Conservation (phyloP, 1,140 invertebrate species). For the Drosophila ambigua region DNA sequence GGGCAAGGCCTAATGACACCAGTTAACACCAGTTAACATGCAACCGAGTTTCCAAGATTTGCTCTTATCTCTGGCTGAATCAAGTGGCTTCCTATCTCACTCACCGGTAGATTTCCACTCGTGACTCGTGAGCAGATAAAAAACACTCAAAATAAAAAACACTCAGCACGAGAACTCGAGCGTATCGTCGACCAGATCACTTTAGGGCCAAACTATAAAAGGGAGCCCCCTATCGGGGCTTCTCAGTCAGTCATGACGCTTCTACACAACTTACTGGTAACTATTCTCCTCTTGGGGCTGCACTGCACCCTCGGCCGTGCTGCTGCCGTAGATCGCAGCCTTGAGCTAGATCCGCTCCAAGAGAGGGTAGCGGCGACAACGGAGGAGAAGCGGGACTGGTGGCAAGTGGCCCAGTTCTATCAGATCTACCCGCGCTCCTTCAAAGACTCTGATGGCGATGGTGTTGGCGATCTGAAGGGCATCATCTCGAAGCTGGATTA, state of each 20-base stretch:
- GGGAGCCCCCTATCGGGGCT: background rate
- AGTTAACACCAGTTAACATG: too few relatives aligned
- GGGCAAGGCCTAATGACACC: too few relatives aligned
- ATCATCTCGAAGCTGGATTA: constrained; percentile 85
- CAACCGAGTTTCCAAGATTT: too few relatives aligned
- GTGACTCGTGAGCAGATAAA: constrained; percentile 15
- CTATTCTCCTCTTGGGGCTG: constrained; percentile 30
- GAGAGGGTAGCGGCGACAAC: constrained; percentile 20
- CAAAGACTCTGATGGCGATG: constrained; percentile 88
- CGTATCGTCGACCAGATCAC: constrained; percentile 32
- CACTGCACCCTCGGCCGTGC: constrained; percentile 18
- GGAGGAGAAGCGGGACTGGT: constrained; percentile 85
- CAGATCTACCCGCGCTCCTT: constrained; percentile 90
- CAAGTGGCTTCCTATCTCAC: constrained; percentile 66
- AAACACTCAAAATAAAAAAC: constrained; percentile 24
- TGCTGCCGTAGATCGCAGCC: constrained; percentile 30
- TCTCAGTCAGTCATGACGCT: constrained; percentile 54
- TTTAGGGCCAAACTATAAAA: constrained; percentile 44
- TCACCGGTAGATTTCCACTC: constrained; percentile 27
- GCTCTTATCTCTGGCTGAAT: constrained; percentile 25
- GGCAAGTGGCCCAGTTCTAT: constrained; percentile 88
- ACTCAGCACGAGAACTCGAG: constrained; percentile 33
- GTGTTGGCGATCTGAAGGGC: constrained; percentile 87
- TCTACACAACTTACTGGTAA: constrained; percentile 25
- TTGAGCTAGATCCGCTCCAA: background rate